These are phyloP conservation scores for Oreonectes daqikongensis DNA, from an alignment of 2,797 vertebrate species.

Conservation along the genomic window DNA sequence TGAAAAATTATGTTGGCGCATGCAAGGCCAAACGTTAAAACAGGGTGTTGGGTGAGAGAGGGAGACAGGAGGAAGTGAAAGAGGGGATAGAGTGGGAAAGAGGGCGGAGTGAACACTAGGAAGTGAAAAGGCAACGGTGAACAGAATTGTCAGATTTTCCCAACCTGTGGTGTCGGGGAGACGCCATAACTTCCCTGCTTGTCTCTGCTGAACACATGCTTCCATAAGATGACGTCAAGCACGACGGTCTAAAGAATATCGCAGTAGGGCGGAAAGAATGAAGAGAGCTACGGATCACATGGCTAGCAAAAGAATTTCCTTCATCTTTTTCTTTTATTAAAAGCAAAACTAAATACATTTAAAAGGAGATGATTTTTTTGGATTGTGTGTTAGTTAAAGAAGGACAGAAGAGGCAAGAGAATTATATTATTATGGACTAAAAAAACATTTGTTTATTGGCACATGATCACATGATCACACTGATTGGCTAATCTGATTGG, in stretches of 20 bases:
- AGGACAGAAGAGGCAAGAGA: slow-evolving; percentile 40
- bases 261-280: slow-evolving; percentile 84
- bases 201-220: slow-evolving; percentile 97
- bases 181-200: slow-evolving; percentile 90
- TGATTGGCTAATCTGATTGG: slow-evolving; percentile 30
- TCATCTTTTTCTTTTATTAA: slow-evolving; percentile 41
- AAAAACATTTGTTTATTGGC: slow-evolving; percentile 11
- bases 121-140: slow-evolving; percentile 64
- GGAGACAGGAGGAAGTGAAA: slow-evolving; percentile 19
- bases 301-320: slow-evolving; percentile 51
- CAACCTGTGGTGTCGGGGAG: slow-evolving; percentile 92
- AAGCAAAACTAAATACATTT: slow-evolving; percentile 47
- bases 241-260: slow-evolving; percentile 93
- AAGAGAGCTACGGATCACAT: slow-evolving; percentile 80
- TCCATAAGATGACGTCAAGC: slow-evolving; percentile 99
- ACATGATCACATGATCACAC: slow-evolving; percentile 1
- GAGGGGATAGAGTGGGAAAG: slow-evolving; percentile 26
- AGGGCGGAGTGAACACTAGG: slow-evolving; percentile 42
- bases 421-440: slow-evolving; percentile 33
- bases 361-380: slow-evolving; percentile 39
- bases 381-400: slow-evolving; percentile 58
- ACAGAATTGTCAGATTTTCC: slow-evolving; percentile 79
- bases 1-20: slow-evolving; percentile 59
- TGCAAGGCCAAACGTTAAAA: slow-evolving; percentile 56
- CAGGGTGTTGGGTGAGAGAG: slow-evolving; percentile 40